Evolutionary conservation across 1,140 invertebrate species (phyloP), one percentile per base, ranked within the genome.

Genomic region (Papilio polyxenes): DNA sequence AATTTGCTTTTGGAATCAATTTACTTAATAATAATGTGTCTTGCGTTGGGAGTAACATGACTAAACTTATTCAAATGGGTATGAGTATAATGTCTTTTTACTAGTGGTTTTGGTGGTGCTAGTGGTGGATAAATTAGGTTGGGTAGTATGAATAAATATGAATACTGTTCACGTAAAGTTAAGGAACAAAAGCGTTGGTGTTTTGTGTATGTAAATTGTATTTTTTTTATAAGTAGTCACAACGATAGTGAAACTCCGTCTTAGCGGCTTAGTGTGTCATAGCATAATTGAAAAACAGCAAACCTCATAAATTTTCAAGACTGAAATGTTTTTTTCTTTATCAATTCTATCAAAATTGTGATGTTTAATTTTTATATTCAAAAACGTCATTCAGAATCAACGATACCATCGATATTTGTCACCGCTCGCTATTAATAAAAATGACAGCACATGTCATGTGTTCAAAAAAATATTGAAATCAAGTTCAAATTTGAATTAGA

Each of bases 31-130:
- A 93, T 65, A 94, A 93, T 83, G 87, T 94, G 20, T 90, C 92
- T 13, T 94, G 92, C 85, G 91, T 92, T 40, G 91, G 92, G 4
- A 87, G 92, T 74, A 94, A 94, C 77, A 91, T 92, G 17, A 91
- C 91, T 44, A 94, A 91, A 84, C 87, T 92, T 40, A 90, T 93
- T 82, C 92, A 92, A 89, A 90, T 94, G 92, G 89, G 92, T 93
- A 88, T 88, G 85, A 37, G 6, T 44, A 11, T 62, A 8, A n/a
- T 56, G 56, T 77, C 13, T 77, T 23, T 37, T 72, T 72, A 31
- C 23, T 31, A 31, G 23, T 31, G 23, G 23, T 31, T 31, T 31
- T 31, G 23, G 23, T 31, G 23, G 23, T 31, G 23, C 23, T 31
- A 31, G 23, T 31, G 2, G 23, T 31, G 23, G 40, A 44, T 44